Evolutionary conservation across 2,113 vertebrate species (phyloP).

Genomic region (Pimephales promelas): DNA sequence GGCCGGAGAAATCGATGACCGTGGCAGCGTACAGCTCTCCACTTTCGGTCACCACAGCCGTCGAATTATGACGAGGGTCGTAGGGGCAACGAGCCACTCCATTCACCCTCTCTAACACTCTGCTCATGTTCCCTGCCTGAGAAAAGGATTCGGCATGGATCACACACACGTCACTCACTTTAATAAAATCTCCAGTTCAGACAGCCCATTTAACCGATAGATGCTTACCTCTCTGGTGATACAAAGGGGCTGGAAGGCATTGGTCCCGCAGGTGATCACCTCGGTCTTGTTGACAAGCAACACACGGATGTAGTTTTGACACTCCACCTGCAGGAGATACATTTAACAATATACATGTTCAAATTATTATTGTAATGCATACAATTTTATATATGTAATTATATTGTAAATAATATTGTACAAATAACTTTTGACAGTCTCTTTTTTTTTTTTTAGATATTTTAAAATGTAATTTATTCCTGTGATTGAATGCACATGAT

Average conservation of each 20-base stretch:
- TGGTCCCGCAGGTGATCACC: conserved; percentile 95
- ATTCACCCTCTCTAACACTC: conserved; percentile 89
- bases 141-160: not conserved
- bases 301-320: conserved; percentile 97
- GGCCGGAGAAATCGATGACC: conserved; percentile 97
- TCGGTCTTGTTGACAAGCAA: conserved; percentile 91
- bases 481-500: not conserved
- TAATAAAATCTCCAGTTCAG: not conserved
- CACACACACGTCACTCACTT: not conserved
- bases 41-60: conserved; percentile 92
- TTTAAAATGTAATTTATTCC: too few species aligned
- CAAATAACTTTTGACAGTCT: not conserved
- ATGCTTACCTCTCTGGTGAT: conserved; percentile 87
- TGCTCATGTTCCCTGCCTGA: conserved; percentile 93
- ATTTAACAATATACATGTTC: not conserved
- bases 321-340: conserved; percentile 82
- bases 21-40: conserved; percentile 97
- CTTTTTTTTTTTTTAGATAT: too few species aligned
- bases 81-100: conserved; percentile 96
- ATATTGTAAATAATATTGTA: not conserved
- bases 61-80: conserved; percentile 96
- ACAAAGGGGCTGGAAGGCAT: conserved; percentile 93
- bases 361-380: not conserved
- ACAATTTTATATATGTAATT: not conserved
- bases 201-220: not conserved